A percentile compares a stretch with the other conserved stretches of the same genome.
These are phyloP conservation scores for Subacronicta megacephala DNA, from an alignment of 2,888 invertebrate genomes.

Conservation along the genomic window DNA sequence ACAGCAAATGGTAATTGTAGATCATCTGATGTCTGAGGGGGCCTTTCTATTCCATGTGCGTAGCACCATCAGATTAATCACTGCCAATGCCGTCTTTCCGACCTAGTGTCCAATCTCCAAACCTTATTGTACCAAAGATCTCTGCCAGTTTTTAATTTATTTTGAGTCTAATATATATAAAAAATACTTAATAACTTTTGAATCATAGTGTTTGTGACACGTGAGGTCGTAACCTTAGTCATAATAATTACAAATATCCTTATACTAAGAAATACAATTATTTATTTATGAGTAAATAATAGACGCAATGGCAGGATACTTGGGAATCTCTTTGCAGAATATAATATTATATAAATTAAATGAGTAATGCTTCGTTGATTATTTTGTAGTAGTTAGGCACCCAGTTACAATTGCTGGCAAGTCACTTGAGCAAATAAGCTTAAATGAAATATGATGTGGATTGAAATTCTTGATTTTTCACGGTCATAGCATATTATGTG, in stretches of 20 bases:
- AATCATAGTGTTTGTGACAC: conserved; percentile 24
- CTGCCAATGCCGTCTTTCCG: no score
- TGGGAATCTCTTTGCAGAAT: conserved; percentile 8
- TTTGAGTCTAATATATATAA: no score
- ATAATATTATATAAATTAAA: conserved; percentile 7
- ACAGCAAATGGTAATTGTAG: no score
- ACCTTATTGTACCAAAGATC: no score
- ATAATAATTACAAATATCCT: conserved; percentile 41
- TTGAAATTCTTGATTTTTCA: conserved; percentile 14
- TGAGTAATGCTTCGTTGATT: conserved; percentile 14
- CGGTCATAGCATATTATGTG: neutral
- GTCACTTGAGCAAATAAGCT: conserved; percentile 10
- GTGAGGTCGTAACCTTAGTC: conserved; percentile 37
- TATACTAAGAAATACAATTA: conserved; percentile 21
- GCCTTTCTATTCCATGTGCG: no score
- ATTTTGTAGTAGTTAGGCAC: no score
- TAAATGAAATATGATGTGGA: conserved; percentile 6
- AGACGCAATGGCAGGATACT: conserved; percentile 17
- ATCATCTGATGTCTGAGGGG: no score
- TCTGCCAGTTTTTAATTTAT: no score
- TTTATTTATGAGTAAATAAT: conserved; percentile 35
- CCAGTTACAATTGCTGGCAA: neutral
- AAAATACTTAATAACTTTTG: conserved; percentile 8
- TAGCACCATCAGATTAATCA: no score
- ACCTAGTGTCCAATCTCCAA: no score